These are phyloP conservation scores for Hephaestus fuliginosus DNA, from an alignment of 2,797 vertebrate species.

Conservation along the genomic window DNA sequence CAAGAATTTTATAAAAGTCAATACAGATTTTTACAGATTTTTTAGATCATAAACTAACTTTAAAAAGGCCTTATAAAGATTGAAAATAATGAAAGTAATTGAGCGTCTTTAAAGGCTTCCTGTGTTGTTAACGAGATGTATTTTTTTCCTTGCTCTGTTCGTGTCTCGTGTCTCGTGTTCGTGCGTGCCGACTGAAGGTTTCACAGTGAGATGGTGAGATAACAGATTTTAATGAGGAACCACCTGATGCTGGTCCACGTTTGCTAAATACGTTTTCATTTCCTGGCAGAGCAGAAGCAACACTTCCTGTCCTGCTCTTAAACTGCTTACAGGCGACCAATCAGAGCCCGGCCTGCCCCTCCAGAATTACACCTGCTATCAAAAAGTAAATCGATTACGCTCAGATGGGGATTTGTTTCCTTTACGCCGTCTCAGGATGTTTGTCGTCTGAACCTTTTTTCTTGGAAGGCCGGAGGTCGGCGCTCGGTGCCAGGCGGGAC, in stretches of 20 bases:
- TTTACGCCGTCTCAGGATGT: constrained; percentile 2
- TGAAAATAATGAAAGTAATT: too few relatives aligned
- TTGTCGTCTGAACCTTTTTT: not conserved
- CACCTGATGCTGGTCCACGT: not conserved
- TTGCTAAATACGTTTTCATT: not conserved
- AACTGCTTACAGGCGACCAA: not conserved
- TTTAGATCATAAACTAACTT: too few relatives aligned
- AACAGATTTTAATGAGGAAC: not conserved
- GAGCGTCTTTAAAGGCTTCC: too few relatives aligned
- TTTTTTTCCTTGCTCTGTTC: too few relatives aligned
- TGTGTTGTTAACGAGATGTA: too few relatives aligned
- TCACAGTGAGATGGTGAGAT: not conserved
- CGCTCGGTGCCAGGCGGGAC: not conserved
- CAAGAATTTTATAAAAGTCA: too few relatives aligned
- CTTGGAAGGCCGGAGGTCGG: not conserved
- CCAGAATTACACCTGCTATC: not conserved
- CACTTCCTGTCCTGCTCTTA: not conserved
- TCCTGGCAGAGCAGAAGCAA: not conserved
- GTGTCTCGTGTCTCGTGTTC: too few relatives aligned
- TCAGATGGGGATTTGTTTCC: not conserved
- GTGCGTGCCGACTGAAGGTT: too few relatives aligned
- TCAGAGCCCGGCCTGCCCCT: not conserved
- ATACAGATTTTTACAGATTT: too few relatives aligned
- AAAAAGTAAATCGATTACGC: not conserved
- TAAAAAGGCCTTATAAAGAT: too few relatives aligned